These are phyloP conservation scores for Oreocharis arfaki DNA, from an alignment of 2,113 vertebrate genomes.

Conservation along the genomic window DNA sequence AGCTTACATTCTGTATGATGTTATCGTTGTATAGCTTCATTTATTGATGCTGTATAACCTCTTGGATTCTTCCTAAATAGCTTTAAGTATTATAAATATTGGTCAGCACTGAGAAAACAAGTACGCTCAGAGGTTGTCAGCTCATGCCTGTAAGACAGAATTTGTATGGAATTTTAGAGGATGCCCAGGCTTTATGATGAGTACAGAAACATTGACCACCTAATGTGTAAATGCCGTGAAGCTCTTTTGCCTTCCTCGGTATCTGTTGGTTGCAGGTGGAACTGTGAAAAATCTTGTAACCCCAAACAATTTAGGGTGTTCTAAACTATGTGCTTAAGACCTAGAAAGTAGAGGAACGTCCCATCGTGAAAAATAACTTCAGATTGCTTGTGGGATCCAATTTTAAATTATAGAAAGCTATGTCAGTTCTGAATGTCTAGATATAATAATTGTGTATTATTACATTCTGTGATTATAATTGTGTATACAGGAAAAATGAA, in stretches of 20 bases:
- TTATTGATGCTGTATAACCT: not conserved
- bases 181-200: not conserved
- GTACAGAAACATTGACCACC: not conserved
- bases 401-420: not conserved
- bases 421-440: not conserved
- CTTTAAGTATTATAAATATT: not conserved
- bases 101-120: not conserved
- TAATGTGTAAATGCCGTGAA: not conserved
- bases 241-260: not conserved
- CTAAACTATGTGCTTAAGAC: not conserved
- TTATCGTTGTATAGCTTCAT: not conserved
- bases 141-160: not conserved
- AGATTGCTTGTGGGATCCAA: not conserved
- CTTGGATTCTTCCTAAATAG: not conserved
- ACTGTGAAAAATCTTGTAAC: not conserved
- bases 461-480: not conserved
- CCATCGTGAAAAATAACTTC: not conserved
- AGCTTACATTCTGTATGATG: not conserved
- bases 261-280: not conserved
- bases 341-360: not conserved
- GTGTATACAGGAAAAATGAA: not conserved
- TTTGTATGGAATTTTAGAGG: not conserved
- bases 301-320: not conserved
- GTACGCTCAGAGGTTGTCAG: not conserved
- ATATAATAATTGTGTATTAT: not conserved